Conservation (phyloP, 1,140 invertebrate genomes). For the Sipha flava region DNA sequence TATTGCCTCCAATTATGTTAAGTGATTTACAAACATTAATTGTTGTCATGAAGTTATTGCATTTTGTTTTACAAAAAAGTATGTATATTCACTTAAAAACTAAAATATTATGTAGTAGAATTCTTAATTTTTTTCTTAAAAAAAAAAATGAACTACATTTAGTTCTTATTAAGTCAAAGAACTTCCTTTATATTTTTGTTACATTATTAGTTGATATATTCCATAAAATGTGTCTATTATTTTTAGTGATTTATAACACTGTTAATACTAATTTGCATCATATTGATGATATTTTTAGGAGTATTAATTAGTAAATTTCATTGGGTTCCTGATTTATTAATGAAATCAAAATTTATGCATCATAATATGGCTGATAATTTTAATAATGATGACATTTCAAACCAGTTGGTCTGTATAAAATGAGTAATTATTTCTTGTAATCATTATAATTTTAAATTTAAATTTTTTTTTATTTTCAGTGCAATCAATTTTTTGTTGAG, state of each 20-base stretch:
- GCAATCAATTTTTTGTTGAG: constrained; percentile 10
- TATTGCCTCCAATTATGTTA: constrained; percentile 1
- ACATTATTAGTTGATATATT: too few relatives aligned
- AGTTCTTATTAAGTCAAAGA: too few relatives aligned
- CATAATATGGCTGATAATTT: neutral
- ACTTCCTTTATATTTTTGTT: too few relatives aligned
- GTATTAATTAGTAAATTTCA: neutral
- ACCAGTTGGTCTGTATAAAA: neutral
- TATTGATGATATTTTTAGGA: too few relatives aligned
- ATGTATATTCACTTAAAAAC: neutral
- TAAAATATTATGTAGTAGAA: too few relatives aligned
- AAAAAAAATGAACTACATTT: too few relatives aligned
- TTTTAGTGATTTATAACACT: too few relatives aligned
- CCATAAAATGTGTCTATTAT: too few relatives aligned
- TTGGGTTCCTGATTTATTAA: neutral
- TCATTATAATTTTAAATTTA: neutral
- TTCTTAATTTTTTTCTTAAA: too few relatives aligned
- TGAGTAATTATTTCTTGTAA: neutral
- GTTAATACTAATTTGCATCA: too few relatives aligned
- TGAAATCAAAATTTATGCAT: neutral
- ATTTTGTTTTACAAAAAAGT: constrained; percentile 13
- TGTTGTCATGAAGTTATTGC: neutral
- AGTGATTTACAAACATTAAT: constrained; percentile 17
- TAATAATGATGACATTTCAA: neutral
- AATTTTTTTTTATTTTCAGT: neutral